Evolutionary conservation across 2,113 vertebrate species (phyloP).

Genomic region (Fregata magnificens): DNA sequence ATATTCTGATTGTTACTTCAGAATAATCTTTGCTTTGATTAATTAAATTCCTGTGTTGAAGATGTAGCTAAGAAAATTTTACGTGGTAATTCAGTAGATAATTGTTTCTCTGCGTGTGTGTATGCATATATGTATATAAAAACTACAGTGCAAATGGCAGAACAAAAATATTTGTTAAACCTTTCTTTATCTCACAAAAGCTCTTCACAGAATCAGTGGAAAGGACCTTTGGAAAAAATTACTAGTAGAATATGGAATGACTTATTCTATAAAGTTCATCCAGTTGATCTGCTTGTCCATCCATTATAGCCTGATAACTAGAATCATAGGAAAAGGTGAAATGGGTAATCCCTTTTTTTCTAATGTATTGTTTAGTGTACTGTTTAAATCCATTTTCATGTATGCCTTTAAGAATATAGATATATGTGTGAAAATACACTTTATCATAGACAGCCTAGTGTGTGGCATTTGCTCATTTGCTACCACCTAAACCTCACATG

Average conservation of each 20-base stretch:
- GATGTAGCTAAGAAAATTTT: not conserved
- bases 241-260: not conserved
- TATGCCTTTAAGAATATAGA: not conserved
- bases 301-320: not conserved
- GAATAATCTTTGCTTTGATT: not conserved
- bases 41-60: not conserved
- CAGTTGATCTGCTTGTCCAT: not conserved
- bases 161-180: accelerated
- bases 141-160: not conserved
- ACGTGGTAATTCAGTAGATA: not conserved
- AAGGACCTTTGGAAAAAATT: not conserved
- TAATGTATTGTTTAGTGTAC: not conserved
- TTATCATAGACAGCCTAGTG: not conserved
- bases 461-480: not conserved
- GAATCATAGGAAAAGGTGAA: not conserved
- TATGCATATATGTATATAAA: not conserved
- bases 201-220: not conserved
- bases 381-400: not conserved
- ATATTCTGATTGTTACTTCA: not conserved
- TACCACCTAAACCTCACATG: not conserved
- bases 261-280: not conserved
- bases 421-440: not conserved
- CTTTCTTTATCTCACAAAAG: not conserved
- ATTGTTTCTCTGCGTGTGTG: not conserved
- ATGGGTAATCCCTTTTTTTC: accelerated